Evolutionary conservation across 1,140 invertebrate species (phyloP), one percentile per base, ranked within the genome.

Genomic region (Brachionus plicatilis): DNA sequence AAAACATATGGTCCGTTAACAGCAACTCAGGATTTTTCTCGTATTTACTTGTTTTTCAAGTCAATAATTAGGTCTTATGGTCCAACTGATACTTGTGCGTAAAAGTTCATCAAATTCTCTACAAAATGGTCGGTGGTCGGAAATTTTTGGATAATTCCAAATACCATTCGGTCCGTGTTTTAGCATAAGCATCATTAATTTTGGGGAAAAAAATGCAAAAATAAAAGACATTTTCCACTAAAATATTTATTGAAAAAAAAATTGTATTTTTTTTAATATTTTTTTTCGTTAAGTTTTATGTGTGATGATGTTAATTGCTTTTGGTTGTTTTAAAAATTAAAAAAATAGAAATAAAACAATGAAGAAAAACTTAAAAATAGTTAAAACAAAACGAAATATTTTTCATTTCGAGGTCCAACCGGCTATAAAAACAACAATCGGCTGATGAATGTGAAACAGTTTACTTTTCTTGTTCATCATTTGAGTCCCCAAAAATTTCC

Each of bases 281-380:
- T 33, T 68, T 68, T 68, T 68, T 68, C n/a, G 66, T 33, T 0
- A 5, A 33, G 27, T 68, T 68, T 68, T 68, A 33, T 68, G 9
- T 68, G 29, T 29, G 11, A 33, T 33, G 33, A 68, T 29, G 33
- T 68, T 68, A 33, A 68, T 68, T 37, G 27, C n/a, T 68, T 33
- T 68, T 68, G 27, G 66, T 41, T 66, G 27, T 8, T 53, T 53
- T 66, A 66, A 66, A 27, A 66, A 27, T 68, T 68, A 68, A 68
- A 68, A 68, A 68, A 68, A 68, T 68, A 68, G n/a, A 68, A 68
- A 33, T 33, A 68, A 68, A 68, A 68, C 66, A 33, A 33, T 41
- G 27, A 33, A 68, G 66, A 68, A 68, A 33, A 68, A 68, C 33
- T 68, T 33, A 68, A 68, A 68, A 68, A 68, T 33, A 68, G n/a